phyloP scores from a whole-genome alignment of 2,797 vertebrate genomes.

The Takifugu ocellatus region DNA sequence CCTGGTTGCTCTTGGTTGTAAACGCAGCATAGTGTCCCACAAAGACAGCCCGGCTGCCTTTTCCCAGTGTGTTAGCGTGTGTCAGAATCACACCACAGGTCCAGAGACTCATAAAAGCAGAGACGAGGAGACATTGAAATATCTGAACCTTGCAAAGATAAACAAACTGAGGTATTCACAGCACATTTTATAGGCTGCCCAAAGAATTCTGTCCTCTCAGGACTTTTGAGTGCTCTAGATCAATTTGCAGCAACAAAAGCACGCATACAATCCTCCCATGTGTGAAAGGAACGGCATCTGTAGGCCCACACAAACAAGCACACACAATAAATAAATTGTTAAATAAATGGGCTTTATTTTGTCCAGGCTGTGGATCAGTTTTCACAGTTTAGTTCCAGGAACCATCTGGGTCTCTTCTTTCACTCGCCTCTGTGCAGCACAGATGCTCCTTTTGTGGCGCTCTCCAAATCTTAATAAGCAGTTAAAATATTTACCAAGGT shows the following conservation, averaged over 20 bases:
- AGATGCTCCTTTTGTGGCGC: constrained; percentile 96
- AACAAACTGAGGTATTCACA: constrained; percentile 82
- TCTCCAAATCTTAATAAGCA: constrained; percentile 96
- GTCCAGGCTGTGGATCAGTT: constrained; percentile 72
- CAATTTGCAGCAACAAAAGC: constrained; percentile 67
- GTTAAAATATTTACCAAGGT: constrained; percentile 99
- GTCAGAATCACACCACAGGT: constrained; percentile 69
- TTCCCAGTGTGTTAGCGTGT: constrained; percentile 60
- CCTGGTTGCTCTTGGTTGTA: constrained; percentile 29
- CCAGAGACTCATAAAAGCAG: constrained; percentile 77
- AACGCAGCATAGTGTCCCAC: constrained; percentile 59
- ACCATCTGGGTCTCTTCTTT: constrained; percentile 90
- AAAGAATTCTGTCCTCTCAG: constrained; percentile 74
- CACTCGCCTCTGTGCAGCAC: constrained; percentile 82
- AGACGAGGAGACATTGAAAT: constrained; percentile 76
- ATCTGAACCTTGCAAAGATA: constrained; percentile 80
- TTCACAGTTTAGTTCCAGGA: constrained; percentile 80
- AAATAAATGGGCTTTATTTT: constrained; percentile 73
- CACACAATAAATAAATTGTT: constrained; percentile 71
- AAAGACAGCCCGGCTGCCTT: constrained; percentile 57
- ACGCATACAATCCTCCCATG: constrained; percentile 33
- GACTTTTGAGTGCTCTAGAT: constrained; percentile 61
- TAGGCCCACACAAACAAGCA: constrained; percentile 26
- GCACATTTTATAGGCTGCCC: constrained; percentile 78
- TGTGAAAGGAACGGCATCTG: constrained; percentile 41